Conservation (phyloP, 2,113 vertebrate genomes). For the Corvus hawaiiensis region DNA sequence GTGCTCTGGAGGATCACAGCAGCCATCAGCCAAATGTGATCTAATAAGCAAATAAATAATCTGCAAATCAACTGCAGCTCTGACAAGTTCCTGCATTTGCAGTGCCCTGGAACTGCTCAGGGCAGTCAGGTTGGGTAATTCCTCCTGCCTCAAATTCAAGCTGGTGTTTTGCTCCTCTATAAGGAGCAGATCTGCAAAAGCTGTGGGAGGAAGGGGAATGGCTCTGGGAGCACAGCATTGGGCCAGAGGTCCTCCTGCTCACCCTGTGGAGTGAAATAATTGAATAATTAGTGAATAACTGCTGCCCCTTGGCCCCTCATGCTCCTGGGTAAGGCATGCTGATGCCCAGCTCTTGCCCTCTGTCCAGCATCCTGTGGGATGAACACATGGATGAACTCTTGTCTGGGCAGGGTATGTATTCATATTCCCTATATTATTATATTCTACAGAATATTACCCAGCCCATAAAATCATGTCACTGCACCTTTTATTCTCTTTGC, state of each 20-base stretch:
- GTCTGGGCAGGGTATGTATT: neutral
- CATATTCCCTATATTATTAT: neutral
- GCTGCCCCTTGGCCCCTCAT: fast-evolving
- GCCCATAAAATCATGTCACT: neutral
- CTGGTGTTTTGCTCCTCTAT: neutral
- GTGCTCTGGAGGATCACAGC: neutral
- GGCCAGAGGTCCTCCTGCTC: neutral
- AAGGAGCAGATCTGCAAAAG: neutral
- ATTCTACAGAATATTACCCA: neutral
- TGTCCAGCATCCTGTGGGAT: neutral
- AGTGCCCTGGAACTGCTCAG: conserved; percentile 18
- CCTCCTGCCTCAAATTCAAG: neutral
- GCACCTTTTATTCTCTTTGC: neutral
- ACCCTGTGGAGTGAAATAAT: neutral
- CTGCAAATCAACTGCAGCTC: neutral
- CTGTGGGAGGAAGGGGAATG: neutral
- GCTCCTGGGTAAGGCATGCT: neutral
- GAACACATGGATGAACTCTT: neutral
- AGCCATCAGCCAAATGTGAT: conserved; percentile 38
- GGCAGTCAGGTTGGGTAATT: conserved; percentile 14
- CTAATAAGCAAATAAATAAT: conserved; percentile 52
- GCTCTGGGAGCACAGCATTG: neutral
- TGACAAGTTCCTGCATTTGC: neutral
- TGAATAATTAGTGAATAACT: neutral
- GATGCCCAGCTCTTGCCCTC: neutral